phyloP scores from a whole-genome alignment of 2,888 invertebrate genomes.

The Diloba caeruleocephala region DNA sequence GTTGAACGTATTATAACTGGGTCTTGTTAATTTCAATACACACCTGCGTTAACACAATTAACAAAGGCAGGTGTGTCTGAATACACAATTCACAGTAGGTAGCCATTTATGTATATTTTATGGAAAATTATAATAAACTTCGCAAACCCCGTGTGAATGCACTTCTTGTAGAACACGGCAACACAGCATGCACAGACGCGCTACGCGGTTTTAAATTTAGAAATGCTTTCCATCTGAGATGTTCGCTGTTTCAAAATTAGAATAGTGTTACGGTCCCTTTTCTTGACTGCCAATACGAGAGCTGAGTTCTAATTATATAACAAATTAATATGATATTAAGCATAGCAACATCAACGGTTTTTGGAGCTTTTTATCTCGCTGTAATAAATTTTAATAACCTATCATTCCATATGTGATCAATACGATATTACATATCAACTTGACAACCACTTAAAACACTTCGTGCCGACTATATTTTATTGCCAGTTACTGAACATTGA shows the following conservation, averaged over 20 bases:
- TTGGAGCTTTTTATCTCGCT: conserved; percentile 21
- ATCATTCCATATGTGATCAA: conserved; percentile 19
- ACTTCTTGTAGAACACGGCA: conserved; percentile 53
- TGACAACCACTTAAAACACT: conserved; percentile 47
- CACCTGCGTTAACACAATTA: conserved; percentile 51
- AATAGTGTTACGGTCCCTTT: conserved; percentile 56
- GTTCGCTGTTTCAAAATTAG: conserved; percentile 67
- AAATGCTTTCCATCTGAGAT: conserved; percentile 67
- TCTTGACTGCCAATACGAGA: conserved; percentile 41
- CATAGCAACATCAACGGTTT: conserved; percentile 7
- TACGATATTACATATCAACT: conserved; percentile 17
- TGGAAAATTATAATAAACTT: conserved; percentile 29
- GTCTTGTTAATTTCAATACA: conserved; percentile 44
- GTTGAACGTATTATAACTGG: conserved; percentile 47
- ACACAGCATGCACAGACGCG: conserved; percentile 72
- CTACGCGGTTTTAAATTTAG: conserved; percentile 75
- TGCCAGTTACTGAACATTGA: conserved; percentile 41
- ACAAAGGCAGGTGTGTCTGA: conserved; percentile 44
- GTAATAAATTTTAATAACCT: conserved; percentile 21
- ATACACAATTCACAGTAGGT: conserved; percentile 28
- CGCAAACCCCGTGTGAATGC: conserved; percentile 43
- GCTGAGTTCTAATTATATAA: conserved; percentile 7
- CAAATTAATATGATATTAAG: not conserved
- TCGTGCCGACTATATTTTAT: conserved; percentile 37
- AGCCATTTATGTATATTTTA: conserved; percentile 37